These are phyloP conservation scores for Aleiodes testaceus DNA, from an alignment of 2,888 invertebrate genomes.

Conservation along the genomic window DNA sequence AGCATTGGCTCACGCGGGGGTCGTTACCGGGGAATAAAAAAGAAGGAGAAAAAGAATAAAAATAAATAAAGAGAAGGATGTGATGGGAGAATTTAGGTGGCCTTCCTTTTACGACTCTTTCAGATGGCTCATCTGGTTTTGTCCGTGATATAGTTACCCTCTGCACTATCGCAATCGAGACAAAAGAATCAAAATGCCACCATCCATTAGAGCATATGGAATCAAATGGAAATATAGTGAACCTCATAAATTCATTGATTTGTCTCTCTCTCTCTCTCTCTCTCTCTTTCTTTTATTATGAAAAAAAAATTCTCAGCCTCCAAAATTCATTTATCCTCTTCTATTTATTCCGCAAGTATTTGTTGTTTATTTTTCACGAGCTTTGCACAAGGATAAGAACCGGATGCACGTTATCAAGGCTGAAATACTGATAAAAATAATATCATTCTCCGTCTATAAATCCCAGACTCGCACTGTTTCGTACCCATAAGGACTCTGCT, in stretches of 20 bases:
- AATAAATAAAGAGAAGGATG: too few species aligned
- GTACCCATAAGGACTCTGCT: conserved; percentile 27
- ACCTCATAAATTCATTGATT: too few species aligned
- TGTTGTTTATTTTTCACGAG: conserved; percentile 42
- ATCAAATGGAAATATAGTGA: too few species aligned
- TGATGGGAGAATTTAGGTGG: conserved; percentile 5
- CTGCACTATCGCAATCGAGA: too few species aligned
- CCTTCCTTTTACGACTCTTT: conserved; percentile 12
- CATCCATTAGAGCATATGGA: too few species aligned
- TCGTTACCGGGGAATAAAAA: not conserved
- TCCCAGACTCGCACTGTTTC: conserved; percentile 25
- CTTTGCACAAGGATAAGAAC: conserved; percentile 61
- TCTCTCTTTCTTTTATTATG: too few species aligned
- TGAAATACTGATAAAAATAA: conserved; percentile 51
- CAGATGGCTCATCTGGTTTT: conserved; percentile 4
- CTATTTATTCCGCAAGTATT: conserved; percentile 4
- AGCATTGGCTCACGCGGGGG: conserved; percentile 3
- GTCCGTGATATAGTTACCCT: not conserved
- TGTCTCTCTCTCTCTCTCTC: too few species aligned
- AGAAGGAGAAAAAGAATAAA: too few species aligned
- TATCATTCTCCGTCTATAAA: conserved; percentile 36
- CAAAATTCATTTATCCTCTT: not conserved
- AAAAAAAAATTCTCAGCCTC: too few species aligned
- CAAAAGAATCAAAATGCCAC: too few species aligned
- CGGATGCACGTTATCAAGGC: conserved; percentile 65